Evolutionary conservation across 2,888 invertebrate species (phyloP).

Genomic region (Lasiommata megera): DNA sequence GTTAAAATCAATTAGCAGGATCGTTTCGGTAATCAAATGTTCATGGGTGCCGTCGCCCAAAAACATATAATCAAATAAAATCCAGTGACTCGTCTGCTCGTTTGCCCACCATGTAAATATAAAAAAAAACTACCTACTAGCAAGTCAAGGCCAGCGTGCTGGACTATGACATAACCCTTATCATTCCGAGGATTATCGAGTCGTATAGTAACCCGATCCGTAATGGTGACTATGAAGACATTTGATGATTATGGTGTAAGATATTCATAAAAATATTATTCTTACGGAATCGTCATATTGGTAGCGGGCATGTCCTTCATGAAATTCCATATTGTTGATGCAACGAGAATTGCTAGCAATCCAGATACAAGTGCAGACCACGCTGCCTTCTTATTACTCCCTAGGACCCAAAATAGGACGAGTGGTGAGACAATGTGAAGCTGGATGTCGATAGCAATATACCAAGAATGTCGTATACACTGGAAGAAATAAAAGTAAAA

Average conservation of each 20-base stretch:
- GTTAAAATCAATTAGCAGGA: too few relatives aligned
- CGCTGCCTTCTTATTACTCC: slow-evolving; percentile 28
- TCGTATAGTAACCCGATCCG: too few relatives aligned
- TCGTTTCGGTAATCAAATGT: too few relatives aligned
- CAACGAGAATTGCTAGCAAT: slow-evolving; percentile 35
- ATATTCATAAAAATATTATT: slow-evolving; percentile 23
- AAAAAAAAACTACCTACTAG: too few relatives aligned
- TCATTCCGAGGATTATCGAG: too few relatives aligned
- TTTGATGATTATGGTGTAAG: background rate
- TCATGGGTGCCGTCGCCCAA: too few relatives aligned
- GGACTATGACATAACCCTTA: too few relatives aligned
- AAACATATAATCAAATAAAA: too few relatives aligned
- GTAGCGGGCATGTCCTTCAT: slow-evolving; percentile 53
- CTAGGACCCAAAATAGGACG: slow-evolving; percentile 40
- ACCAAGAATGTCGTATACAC: slow-evolving; percentile 52
- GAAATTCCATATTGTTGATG: slow-evolving; percentile 51
- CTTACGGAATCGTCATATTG: slow-evolving; percentile 51
- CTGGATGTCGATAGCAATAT: slow-evolving; percentile 45
- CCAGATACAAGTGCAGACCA: slow-evolving; percentile 32
- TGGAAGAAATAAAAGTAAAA: slow-evolving; percentile 41
- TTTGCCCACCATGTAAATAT: too few relatives aligned
- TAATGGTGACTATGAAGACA: too few relatives aligned
- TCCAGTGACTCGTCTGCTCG: too few relatives aligned
- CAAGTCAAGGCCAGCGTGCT: too few relatives aligned
- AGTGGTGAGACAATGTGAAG: slow-evolving; percentile 42